Percentiles rank a stretch among this genome's conserved stretches.
Conservation (phyloP, 2,113 vertebrate species). For the Eolophus roseicapilla region DNA sequence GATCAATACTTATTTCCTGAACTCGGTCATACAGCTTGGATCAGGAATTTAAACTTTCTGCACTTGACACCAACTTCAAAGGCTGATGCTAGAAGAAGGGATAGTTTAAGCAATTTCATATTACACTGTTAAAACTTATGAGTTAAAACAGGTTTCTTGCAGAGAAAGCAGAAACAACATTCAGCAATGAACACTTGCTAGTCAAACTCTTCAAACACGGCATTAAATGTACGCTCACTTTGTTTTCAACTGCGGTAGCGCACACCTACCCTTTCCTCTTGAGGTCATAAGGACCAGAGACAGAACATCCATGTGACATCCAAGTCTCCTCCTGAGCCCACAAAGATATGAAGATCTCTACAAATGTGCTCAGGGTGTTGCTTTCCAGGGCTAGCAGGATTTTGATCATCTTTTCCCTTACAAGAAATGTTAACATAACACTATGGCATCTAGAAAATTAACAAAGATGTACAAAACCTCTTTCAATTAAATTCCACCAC, state of each 20-base stretch:
- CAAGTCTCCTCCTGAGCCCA: background rate
- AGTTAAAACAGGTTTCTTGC: background rate
- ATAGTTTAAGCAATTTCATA: background rate
- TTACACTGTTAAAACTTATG: accelerated
- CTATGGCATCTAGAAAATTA: background rate
- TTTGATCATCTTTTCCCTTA: background rate
- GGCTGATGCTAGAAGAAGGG: background rate
- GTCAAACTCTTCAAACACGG: background rate
- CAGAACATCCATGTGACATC: background rate
- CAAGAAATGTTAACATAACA: accelerated
- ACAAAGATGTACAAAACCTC: background rate
- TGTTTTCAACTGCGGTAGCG: accelerated
- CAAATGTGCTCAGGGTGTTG: background rate
- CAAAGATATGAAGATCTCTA: accelerated
- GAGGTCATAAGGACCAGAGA: background rate
- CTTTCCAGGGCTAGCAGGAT: background rate
- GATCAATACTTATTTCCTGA: background rate
- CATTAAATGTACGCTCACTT: accelerated
- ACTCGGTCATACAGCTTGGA: accelerated
- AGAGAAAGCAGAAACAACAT: background rate
- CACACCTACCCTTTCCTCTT: background rate
- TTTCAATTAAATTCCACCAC: background rate
- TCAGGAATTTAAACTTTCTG: background rate
- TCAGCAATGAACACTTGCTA: background rate
- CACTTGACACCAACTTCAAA: background rate